A percentile compares a stretch with the other conserved stretches of the same genome.
Evolutionary conservation across 2,113 vertebrate genomes (phyloP).

Genomic region (Aplodontia rufa): DNA sequence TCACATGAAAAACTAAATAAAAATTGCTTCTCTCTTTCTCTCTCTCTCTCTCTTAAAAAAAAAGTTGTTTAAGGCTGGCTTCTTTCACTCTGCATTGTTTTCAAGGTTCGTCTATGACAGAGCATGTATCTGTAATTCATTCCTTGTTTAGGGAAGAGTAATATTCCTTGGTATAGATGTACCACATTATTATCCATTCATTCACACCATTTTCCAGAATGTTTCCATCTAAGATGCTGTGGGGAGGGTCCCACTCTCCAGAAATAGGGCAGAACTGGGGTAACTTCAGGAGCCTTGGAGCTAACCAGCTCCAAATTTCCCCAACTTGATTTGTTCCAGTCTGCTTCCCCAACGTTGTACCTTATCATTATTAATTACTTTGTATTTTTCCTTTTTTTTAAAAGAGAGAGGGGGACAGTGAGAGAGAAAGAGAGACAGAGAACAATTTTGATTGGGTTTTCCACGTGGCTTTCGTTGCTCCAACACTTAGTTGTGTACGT

Average conservation of each 20-base stretch:
- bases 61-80: background rate
- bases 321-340: background rate
- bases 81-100: background rate
- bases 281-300: background rate
- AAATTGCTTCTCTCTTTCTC: too few species aligned
- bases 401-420: too few species aligned
- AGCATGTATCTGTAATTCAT: accelerated
- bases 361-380: background rate
- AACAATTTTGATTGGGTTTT: too few species aligned
- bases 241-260: background rate
- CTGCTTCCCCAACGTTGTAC: background rate
- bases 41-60: too few species aligned
- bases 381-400: too few species aligned
- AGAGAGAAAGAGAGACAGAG: too few species aligned
- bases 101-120: background rate
- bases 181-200: too few species aligned
- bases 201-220: background rate
- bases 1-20: too few species aligned
- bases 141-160: background rate
- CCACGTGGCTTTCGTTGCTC: too few species aligned
- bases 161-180: background rate
- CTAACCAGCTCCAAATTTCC: too few species aligned
- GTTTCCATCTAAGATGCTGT: background rate
- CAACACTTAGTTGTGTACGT: too few species aligned
- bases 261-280: background rate